Percentiles rank a stretch among this genome's conserved stretches.
These are phyloP conservation scores for Heteromormyrus szaboi DNA, from an alignment of 2,797 vertebrate genomes.

Conservation along the genomic window DNA sequence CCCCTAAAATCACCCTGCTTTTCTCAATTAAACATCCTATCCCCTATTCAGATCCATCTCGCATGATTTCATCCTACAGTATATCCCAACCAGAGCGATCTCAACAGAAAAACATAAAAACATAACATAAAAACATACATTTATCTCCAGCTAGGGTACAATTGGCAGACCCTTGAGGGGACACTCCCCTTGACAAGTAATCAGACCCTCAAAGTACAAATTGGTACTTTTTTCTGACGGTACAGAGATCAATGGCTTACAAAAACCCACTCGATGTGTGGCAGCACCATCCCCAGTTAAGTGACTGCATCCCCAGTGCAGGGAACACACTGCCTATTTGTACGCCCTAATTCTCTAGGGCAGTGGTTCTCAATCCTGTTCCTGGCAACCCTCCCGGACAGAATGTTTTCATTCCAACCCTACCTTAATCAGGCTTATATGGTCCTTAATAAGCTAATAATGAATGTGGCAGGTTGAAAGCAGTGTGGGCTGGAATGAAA, in stretches of 20 bases:
- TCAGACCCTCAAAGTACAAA: background rate
- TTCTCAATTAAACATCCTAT: background rate
- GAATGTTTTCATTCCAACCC: too few relatives aligned
- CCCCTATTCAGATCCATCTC: background rate
- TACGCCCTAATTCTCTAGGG: background rate
- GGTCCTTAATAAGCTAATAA: too few relatives aligned
- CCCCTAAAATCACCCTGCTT: background rate
- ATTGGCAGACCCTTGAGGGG: background rate
- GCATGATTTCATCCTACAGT: background rate
- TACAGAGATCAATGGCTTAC: background rate
- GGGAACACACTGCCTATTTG: background rate
- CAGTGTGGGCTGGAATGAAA: too few relatives aligned
- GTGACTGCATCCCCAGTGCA: background rate
- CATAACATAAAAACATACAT: background rate
- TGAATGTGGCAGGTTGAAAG: too few relatives aligned
- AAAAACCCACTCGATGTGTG: background rate
- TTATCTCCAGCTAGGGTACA: too few relatives aligned
- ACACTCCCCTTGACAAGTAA: background rate
- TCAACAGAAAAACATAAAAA: background rate
- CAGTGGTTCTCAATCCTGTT: too few relatives aligned
- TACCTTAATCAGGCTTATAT: too few relatives aligned
- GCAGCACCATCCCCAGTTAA: background rate
- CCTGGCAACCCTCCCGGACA: too few relatives aligned
- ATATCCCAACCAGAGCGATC: background rate
- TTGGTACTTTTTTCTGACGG: background rate